These are phyloP conservation scores for Archips xylosteana DNA, from an alignment of 2,888 invertebrate genomes.

Conservation along the genomic window DNA sequence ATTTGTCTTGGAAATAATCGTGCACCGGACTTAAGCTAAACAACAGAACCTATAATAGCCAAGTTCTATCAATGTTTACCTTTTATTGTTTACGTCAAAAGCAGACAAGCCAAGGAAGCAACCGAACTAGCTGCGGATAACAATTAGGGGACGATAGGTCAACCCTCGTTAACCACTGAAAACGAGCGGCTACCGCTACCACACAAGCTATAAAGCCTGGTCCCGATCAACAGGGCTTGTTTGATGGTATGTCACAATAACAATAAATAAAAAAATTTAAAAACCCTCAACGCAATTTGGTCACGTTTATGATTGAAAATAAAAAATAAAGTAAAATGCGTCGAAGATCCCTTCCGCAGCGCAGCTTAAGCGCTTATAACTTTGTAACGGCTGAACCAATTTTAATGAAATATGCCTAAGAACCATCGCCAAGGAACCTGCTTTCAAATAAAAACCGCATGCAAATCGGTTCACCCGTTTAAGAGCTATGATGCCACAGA, in stretches of 20 bases:
- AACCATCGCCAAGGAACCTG: no score
- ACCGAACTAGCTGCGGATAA: slow-evolving; percentile 48
- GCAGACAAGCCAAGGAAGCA: slow-evolving; percentile 47
- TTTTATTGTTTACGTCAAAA: slow-evolving; percentile 55
- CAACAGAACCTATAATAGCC: background rate
- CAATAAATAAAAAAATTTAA: no score
- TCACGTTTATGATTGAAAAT: no score
- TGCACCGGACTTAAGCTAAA: background rate
- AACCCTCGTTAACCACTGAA: slow-evolving; percentile 59
- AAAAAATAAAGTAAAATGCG: no score
- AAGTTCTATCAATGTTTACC: slow-evolving; percentile 14
- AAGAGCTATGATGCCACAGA: no score
- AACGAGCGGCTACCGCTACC: slow-evolving; percentile 47
- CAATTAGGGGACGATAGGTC: slow-evolving; percentile 58
- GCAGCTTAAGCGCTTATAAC: no score
- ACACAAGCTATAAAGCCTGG: background rate
- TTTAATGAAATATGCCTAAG: no score
- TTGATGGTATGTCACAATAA: background rate
- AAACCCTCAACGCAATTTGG: no score
- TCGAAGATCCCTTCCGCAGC: no score
- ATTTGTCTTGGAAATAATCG: background rate
- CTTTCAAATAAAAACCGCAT: no score
- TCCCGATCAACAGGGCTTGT: background rate
- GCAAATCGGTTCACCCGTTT: no score
- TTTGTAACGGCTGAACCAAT: no score